Base-by-base conservation (phyloP, 2,113 vertebrate species). In the Orthonyx spaldingii region DNA sequence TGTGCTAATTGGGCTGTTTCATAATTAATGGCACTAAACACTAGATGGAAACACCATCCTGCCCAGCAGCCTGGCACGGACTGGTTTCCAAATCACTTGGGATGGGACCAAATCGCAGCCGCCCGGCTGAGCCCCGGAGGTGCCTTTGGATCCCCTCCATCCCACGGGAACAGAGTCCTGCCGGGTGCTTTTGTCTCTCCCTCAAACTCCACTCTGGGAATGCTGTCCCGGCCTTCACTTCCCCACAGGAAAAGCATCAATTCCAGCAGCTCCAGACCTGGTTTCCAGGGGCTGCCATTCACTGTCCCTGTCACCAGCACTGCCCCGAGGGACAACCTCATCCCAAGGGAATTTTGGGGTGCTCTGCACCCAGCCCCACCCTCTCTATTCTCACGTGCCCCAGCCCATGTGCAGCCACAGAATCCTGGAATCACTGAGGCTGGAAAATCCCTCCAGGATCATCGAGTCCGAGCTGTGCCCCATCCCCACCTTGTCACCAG, bases 361-460 rank as follows among this genome's bases (percentile, higher is more conserved):
- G 69, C 64, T 82, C 39, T 7, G 24, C 52, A 20, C 53, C 28
- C 61, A 47, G 35, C 13, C 47, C 46, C 15, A 7, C 16, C 27
- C 28, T 3, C 8, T 0, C 1, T 4, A 21, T 9, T 6, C 30
- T 30, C 2, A 0, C n/a, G 30, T 11, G 57, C 47, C 42, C 21
- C 3, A 8, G 21, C 30, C 22, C n/a, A 1, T 11, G 49, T 4
- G 11, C 27, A 47, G 56, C 30, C 57, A 71, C 57, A 27, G 26
- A 80, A 50, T 37, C 21, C 50, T 32, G 18, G 76, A 2, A 35
- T 18, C 57, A 2, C 33, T 1, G 5, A 63, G 65, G 30, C 0
- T 35, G n/a, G 41, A 55, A 70, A 71, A 87, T 47, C 65, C 41
- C 49, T 35, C 7, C 1, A 4, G 66, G 56, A 55, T 24, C n/a